phyloP scores from a whole-genome alignment of 1,140 invertebrate species.

The Lordiphosa collinella region DNA sequence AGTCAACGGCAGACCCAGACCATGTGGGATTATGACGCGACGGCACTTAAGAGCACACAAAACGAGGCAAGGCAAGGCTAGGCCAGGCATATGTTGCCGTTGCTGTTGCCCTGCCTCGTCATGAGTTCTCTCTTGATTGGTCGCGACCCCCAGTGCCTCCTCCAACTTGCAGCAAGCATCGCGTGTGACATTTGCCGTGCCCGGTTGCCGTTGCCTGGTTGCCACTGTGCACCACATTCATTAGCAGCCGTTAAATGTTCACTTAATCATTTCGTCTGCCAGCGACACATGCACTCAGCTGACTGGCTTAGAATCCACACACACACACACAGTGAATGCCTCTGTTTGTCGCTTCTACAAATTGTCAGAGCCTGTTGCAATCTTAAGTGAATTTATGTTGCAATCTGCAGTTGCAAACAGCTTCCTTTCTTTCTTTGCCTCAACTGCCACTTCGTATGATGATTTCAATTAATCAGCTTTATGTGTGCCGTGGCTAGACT shows the following conservation, averaged over 20 bases:
- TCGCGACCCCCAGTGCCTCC: constrained; percentile 56
- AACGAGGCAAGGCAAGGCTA: constrained; percentile 12
- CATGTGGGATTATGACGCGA: constrained; percentile 71
- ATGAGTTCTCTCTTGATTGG: constrained; percentile 35
- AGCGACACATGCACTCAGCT: constrained; percentile 50
- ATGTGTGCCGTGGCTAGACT: constrained; percentile 24
- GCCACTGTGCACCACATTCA: constrained; percentile 67
- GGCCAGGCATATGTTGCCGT: too few relatives aligned
- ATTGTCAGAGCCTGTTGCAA: constrained; percentile 56
- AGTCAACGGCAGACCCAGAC: constrained; percentile 61
- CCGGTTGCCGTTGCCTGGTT: too few relatives aligned
- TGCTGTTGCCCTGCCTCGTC: too few relatives aligned
- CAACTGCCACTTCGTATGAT: constrained; percentile 60
- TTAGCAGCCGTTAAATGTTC: constrained; percentile 76
- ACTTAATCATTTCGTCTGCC: constrained; percentile 56
- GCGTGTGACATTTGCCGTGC: constrained; percentile 68
- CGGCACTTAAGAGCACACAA: constrained; percentile 47
- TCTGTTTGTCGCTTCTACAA: constrained; percentile 38
- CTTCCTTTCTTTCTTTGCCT: constrained; percentile 34
- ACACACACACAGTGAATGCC: constrained; percentile 24
- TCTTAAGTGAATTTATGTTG: constrained; percentile 73
- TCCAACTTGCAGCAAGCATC: constrained; percentile 29
- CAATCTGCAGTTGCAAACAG: constrained; percentile 41
- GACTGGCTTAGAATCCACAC: constrained; percentile 26
- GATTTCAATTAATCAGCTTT: constrained; percentile 74